phyloP scores from a whole-genome alignment of 2,797 vertebrate genomes.

The Chaenodraco wilsoni region DNA sequence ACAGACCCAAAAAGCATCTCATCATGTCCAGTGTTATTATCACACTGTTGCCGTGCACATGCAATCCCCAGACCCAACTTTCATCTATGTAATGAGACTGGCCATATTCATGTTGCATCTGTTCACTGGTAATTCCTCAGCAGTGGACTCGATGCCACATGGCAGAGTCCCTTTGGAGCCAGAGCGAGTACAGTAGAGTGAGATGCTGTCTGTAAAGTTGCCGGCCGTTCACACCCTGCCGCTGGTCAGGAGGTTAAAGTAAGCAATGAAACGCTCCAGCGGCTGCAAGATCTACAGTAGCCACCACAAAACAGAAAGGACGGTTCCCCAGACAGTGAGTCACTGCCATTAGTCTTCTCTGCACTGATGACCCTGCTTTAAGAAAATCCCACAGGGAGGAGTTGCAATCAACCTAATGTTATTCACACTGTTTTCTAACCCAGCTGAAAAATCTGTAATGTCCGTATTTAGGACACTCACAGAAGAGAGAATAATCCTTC shows the following conservation, averaged over 20 bases:
- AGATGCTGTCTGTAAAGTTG: constrained; percentile 44
- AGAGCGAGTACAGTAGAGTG: constrained; percentile 34
- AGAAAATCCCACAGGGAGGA: constrained; percentile 41
- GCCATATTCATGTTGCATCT: constrained; percentile 74
- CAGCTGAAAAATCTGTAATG: constrained; percentile 19
- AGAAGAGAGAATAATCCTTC: constrained; percentile 29
- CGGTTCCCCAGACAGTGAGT: constrained; percentile 47
- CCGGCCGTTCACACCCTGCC: constrained; percentile 25
- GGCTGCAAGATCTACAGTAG: constrained; percentile 35
- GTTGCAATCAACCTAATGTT: constrained; percentile 46
- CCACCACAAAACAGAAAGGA: constrained; percentile 20
- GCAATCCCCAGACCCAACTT: constrained; percentile 63
- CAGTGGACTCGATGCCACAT: constrained; percentile 59
- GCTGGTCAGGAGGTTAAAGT: constrained; percentile 47
- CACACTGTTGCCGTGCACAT: constrained; percentile 42
- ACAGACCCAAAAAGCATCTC: constrained; percentile 46
- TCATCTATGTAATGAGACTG: constrained; percentile 67
- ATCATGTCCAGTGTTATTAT: constrained; percentile 57
- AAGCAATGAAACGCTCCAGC: constrained; percentile 55
- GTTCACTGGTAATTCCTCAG: constrained; percentile 68
- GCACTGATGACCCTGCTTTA: constrained; percentile 29
- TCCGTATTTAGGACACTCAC: constrained; percentile 22
- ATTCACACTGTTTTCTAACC: constrained; percentile 42
- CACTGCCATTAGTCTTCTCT: constrained; percentile 39
- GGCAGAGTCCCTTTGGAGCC: constrained; percentile 42